Conservation (phyloP, 2,797 vertebrate genomes). For the Ispidina picta region DNA sequence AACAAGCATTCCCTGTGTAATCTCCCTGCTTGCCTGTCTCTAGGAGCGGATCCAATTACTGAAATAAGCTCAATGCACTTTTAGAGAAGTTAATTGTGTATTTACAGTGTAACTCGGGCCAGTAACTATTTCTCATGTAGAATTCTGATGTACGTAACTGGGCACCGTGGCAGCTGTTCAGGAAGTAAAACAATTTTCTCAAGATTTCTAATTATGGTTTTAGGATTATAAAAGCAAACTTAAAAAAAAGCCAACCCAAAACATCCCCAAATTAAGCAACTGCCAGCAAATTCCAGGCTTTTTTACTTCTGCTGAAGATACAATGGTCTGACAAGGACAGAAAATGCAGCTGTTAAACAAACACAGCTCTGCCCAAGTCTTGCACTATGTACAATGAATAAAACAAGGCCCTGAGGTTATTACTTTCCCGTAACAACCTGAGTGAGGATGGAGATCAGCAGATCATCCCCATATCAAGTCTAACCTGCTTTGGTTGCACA, state of each 20-base stretch:
- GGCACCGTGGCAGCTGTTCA: slow-evolving; percentile 7
- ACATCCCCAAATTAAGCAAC: background rate
- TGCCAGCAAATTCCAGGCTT: background rate
- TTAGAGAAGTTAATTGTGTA: background rate
- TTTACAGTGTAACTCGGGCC: background rate
- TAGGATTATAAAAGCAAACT: background rate
- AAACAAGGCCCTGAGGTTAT: background rate
- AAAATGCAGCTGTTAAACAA: background rate
- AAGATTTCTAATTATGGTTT: slow-evolving; percentile 7
- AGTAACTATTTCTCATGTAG: slow-evolving; percentile 40
- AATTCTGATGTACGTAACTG: background rate
- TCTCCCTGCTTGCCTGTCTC: background rate
- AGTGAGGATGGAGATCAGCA: background rate
- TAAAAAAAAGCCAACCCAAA: background rate
- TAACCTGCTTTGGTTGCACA: background rate
- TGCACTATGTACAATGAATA: background rate
- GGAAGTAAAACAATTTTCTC: slow-evolving; percentile 38
- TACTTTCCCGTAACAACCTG: background rate
- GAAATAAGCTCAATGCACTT: background rate
- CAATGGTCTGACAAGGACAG: slow-evolving; percentile 18
- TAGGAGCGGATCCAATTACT: background rate
- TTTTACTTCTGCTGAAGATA: background rate
- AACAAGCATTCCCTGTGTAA: slow-evolving; percentile 25
- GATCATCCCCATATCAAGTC: background rate
- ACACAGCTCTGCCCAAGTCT: background rate